Conservation (phyloP, 2,888 invertebrate genomes). For the Lamellibrachia columna region DNA sequence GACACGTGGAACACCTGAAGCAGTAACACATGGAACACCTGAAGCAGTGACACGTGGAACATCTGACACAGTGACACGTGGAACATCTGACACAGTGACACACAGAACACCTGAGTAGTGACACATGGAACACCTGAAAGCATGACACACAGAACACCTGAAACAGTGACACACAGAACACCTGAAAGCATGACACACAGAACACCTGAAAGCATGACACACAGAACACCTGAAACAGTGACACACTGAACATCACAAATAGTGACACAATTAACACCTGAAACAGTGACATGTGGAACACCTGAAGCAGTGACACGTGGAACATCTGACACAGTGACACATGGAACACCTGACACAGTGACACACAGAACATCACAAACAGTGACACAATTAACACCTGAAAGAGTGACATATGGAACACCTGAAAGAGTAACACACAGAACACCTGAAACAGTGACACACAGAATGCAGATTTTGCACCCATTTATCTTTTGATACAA, state of each 20-base stretch:
- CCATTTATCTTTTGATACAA: no score
- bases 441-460: background rate
- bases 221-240: background rate
- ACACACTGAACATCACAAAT: background rate
- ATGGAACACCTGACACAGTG: background rate
- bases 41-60: slow-evolving; percentile 29
- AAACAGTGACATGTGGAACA: slow-evolving; percentile 48
- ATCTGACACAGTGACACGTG: background rate
- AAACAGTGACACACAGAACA: background rate
- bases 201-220: background rate
- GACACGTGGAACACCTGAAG: background rate
- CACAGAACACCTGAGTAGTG: slow-evolving; percentile 21
- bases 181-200: background rate
- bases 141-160: background rate
- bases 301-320: background rate
- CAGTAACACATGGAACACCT: slow-evolving; percentile 68
- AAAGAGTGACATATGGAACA: background rate
- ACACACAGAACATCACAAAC: background rate
- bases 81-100: background rate
- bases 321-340: background rate
- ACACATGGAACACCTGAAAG: background rate
- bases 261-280: background rate
- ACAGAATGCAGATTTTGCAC: no score
- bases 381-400: background rate
- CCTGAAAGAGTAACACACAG: background rate